Evolutionary conservation across 2,888 invertebrate genomes (phyloP).

Genomic region (Mythimna vitellina): DNA sequence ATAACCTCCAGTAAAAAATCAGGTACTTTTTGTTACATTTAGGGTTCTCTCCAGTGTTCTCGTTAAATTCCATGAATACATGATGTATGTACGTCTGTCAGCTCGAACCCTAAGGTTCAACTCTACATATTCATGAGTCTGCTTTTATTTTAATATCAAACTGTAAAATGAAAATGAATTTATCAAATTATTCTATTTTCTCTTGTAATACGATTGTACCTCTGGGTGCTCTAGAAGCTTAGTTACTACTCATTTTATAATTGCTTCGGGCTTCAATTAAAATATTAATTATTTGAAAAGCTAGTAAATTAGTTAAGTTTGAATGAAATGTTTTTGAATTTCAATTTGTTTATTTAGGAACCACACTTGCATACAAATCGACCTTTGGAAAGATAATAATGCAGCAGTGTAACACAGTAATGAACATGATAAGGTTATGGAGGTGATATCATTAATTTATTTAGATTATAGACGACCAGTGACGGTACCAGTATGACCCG

Average conservation of each 20-base stretch:
- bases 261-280: slow-evolving; percentile 8
- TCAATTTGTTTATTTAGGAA: too few species aligned
- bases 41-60: not conserved
- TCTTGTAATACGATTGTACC: slow-evolving; percentile 9
- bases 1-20: not conserved
- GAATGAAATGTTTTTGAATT: too few species aligned
- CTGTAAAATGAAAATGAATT: slow-evolving; percentile 26
- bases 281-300: slow-evolving; percentile 2
- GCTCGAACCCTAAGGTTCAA: slow-evolving; percentile 3
- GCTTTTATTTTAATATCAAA: slow-evolving; percentile 13
- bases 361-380: too few species aligned
- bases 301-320: too few species aligned
- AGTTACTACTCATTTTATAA: slow-evolving; percentile 5
- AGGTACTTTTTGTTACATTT: not conserved
- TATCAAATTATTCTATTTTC: slow-evolving; percentile 35
- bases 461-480: too few species aligned
- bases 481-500: too few species aligned
- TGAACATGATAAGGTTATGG: too few species aligned
- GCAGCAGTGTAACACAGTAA: too few species aligned
- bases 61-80: slow-evolving; percentile 23
- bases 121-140: slow-evolving; percentile 51
- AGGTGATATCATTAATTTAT: too few species aligned
- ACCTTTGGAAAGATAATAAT: too few species aligned
- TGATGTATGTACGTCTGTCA: not conserved
- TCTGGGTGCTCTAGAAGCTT: not conserved